A percentile compares a stretch with the other conserved stretches of the same genome.
Evolutionary conservation across 2,113 vertebrate genomes (phyloP).

Genomic region (Muscicapa adusta): DNA sequence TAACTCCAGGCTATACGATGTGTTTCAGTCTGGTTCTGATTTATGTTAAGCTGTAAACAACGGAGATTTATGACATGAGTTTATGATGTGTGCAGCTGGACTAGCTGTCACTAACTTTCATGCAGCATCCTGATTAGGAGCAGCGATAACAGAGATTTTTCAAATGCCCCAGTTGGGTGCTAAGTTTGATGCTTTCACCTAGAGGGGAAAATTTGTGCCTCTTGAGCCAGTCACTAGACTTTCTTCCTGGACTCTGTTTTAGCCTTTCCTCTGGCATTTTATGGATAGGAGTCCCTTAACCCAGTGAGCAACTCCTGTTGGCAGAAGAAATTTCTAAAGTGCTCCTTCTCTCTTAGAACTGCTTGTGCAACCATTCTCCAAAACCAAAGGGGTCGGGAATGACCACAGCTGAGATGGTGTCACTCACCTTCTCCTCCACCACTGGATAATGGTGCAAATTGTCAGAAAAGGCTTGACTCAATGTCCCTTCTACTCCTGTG

Average conservation of each 20-base stretch:
- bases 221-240: not conserved
- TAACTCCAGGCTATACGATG: not conserved
- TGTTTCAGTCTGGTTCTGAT: not conserved
- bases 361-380: not conserved
- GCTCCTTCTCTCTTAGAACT: not conserved
- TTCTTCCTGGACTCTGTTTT: not conserved
- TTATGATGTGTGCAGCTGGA: not conserved
- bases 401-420: not conserved
- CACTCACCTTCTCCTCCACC: not conserved
- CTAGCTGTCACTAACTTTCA: not conserved
- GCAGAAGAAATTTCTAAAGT: not conserved
- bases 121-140: not conserved
- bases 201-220: not conserved
- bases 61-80: not conserved
- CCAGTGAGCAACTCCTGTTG: not conserved
- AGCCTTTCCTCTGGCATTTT: not conserved
- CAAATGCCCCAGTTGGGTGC: accelerated
- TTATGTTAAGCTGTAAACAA: not conserved
- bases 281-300: not conserved
- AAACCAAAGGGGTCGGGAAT: not conserved
- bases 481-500: not conserved
- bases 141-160: not conserved
- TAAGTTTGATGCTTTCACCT: not conserved
- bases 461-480: not conserved
- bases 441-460: not conserved